Evolutionary conservation across 2,888 invertebrate species (phyloP), one percentile per base, ranked within the genome.

Genomic region (Xestobium rufovillosum): DNA sequence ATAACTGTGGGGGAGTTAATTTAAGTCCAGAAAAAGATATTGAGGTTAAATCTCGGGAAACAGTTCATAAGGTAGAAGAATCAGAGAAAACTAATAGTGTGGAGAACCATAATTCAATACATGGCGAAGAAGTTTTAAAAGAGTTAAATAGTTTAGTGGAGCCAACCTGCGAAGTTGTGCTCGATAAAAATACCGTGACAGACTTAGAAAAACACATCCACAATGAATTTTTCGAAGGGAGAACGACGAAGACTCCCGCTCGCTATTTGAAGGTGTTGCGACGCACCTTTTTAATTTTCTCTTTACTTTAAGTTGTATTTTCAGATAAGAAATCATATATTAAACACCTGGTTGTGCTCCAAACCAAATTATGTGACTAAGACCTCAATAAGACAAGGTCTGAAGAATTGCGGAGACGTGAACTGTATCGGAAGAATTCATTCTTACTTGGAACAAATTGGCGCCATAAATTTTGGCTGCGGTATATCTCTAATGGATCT

Each of bases 401-500:
- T 77, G 42, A 73, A 70, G 55, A 72, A 73, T 50, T 75, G 74
- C 54, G 77, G 77, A 0, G 76, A 77, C 61, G 76, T 76, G 2
- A 75, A 76, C 53, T 69, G 70, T 48, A 73, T 78, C 38, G 71
- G 75, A 8, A 61, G 73, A 38, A 70, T 78, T 14, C 77, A 78
- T 59, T 61, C 69, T 13, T 73, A 72, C 47, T 59, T 78, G 36
- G 78, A 78, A 56, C 72, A 73, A 59, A 69, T 71, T 42, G 78
- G 77, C 10, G 75, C 72, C 11, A 76, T 78, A 40, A 78, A 78
- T 61, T 76, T 74, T 63, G 72, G 72, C 9, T 76, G 75, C 59
- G 67, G 74, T 71, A 60, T 61, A 63, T 59, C 41, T 45, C 45
- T 49, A 41, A 10, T 19, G 31, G 28, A 39, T 42, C 26, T 31